Conservation (phyloP, 2,797 vertebrate genomes). For the Artibeus jamaicensis region DNA sequence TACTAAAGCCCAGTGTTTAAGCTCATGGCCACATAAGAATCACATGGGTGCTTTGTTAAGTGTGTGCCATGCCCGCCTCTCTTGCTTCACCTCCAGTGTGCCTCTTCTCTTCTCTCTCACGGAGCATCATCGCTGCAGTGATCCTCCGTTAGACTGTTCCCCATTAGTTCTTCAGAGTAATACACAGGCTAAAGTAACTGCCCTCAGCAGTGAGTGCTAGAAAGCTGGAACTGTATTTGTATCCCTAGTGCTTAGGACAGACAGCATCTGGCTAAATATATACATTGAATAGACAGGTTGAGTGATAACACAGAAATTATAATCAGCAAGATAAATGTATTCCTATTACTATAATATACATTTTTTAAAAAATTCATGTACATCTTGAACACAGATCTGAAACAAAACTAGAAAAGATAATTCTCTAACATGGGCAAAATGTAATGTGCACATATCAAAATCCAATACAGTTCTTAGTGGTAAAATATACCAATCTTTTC, state of each 20-base stretch:
- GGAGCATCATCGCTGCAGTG: background rate
- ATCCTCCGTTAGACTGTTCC: background rate
- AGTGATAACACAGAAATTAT: background rate
- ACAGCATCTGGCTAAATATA: background rate
- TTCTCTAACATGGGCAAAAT: background rate
- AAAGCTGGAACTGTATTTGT: background rate
- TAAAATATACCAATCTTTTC: background rate
- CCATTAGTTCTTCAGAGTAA: background rate
- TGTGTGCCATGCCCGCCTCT: too few relatives aligned
- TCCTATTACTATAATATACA: background rate
- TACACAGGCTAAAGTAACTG: background rate
- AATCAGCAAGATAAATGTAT: background rate
- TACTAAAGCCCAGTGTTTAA: background rate
- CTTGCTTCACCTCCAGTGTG: background rate
- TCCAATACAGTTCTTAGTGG: background rate
- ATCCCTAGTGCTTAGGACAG: background rate
- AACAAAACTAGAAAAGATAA: background rate
- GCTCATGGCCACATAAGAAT: background rate
- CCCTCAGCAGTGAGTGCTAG: background rate
- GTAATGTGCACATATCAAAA: background rate
- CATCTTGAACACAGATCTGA: background rate
- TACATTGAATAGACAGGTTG: background rate
- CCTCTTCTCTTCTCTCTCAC: background rate
- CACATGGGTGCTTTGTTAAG: background rate
- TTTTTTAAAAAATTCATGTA: background rate